phyloP scores from a whole-genome alignment of 2,113 vertebrate species.

The Chiloscyllium plagiosum region DNA sequence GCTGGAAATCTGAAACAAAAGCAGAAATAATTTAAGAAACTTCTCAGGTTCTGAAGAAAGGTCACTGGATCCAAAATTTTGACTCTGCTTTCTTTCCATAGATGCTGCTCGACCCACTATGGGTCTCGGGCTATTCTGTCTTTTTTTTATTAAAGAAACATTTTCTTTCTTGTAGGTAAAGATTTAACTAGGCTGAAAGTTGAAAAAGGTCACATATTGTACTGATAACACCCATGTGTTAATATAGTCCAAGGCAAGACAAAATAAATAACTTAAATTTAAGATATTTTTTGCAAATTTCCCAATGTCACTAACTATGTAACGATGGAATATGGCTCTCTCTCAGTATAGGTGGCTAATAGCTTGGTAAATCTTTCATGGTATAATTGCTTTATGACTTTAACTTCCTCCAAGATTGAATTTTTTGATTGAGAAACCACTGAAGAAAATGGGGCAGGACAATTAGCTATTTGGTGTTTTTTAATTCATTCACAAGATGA shows the following conservation, averaged over 20 bases:
- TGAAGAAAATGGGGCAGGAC: neutral
- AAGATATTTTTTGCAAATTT: conserved; percentile 45
- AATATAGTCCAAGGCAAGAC: neutral
- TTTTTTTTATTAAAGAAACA: too few species aligned
- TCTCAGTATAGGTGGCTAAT: conserved; percentile 45
- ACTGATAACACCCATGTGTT: neutral
- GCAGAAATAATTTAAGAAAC: too few species aligned
- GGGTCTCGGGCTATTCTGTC: too few species aligned
- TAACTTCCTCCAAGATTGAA: conserved; percentile 42
- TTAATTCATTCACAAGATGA: too few species aligned
- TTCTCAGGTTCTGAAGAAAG: too few species aligned
- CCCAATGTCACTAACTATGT: conserved; percentile 49
- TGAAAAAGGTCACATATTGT: neutral
- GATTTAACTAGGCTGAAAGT: neutral
- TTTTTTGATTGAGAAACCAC: conserved; percentile 38
- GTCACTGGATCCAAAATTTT: too few species aligned
- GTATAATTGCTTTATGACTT: conserved; percentile 48
- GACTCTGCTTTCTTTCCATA: too few species aligned
- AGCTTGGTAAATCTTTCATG: conserved; percentile 47
- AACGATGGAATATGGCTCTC: conserved; percentile 46
- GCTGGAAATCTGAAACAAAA: too few species aligned
- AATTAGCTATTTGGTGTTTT: neutral
- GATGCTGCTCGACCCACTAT: too few species aligned
- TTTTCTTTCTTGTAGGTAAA: neutral
- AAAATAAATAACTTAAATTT: conserved; percentile 41